Percentiles rank a stretch among this genome's conserved stretches.
These are phyloP conservation scores for Drosophila lacertosa DNA, from an alignment of 1,140 invertebrate genomes.

Conservation along the genomic window DNA sequence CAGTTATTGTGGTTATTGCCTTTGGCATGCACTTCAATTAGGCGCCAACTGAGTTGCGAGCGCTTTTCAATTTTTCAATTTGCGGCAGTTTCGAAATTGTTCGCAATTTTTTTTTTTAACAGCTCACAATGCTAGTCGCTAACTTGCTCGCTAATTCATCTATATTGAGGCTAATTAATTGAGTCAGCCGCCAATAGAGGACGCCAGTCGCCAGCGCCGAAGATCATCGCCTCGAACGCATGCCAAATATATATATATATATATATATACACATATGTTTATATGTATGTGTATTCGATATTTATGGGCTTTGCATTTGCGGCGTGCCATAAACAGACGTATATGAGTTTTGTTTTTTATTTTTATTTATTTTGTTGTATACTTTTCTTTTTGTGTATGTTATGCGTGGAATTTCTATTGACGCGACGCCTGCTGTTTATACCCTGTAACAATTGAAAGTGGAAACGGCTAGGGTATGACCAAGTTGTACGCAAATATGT, in stretches of 20 bases:
- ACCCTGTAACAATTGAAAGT: slow-evolving; percentile 7
- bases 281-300: slow-evolving; percentile 24
- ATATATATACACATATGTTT: slow-evolving; percentile 45
- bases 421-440: slow-evolving; percentile 10
- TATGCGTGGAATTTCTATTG: slow-evolving; percentile 38
- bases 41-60: slow-evolving; percentile 55
- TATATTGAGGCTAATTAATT: slow-evolving; percentile 67
- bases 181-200: slow-evolving; percentile 47
- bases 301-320: slow-evolving; percentile 21
- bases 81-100: slow-evolving; percentile 26
- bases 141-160: slow-evolving; percentile 72
- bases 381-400: slow-evolving; percentile 16
- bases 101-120: slow-evolving; percentile 11
- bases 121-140: slow-evolving; percentile 55
- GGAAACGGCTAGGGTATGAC: too few species aligned
- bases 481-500: not conserved
- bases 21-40: slow-evolving; percentile 78
- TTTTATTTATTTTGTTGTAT: not conserved
- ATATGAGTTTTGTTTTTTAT: slow-evolving; percentile 11
- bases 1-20: slow-evolving; percentile 23
- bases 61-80: slow-evolving; percentile 80
- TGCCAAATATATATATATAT: slow-evolving; percentile 57
- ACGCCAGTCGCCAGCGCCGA: slow-evolving; percentile 36
- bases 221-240: slow-evolving; percentile 58
- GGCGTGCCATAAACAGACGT: slow-evolving; percentile 24